Evolutionary conservation across 2,888 invertebrate genomes (phyloP).

Genomic region (Andrena chrysosceles): DNA sequence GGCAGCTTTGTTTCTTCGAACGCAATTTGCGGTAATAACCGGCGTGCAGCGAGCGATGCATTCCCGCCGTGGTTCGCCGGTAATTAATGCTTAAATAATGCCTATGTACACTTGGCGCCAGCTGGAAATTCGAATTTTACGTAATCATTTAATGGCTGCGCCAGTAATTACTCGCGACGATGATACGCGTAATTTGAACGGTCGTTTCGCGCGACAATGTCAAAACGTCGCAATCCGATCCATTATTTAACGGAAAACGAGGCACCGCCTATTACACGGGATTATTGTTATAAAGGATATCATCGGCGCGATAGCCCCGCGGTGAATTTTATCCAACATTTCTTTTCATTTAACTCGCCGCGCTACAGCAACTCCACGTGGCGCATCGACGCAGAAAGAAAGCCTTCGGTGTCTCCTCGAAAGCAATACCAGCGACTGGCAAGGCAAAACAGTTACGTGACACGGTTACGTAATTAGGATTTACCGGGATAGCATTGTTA

Average conservation of each 20-base stretch:
- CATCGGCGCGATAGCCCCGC: too few species aligned
- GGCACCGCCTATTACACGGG: too few species aligned
- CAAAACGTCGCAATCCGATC: background rate
- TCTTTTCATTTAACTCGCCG: background rate
- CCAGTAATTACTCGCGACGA: background rate
- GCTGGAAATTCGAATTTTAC: slow-evolving; percentile 49
- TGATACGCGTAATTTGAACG: background rate
- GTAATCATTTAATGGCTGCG: slow-evolving; percentile 41
- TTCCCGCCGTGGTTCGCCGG: slow-evolving; percentile 31
- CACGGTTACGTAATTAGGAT: slow-evolving; percentile 72
- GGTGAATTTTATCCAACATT: too few species aligned
- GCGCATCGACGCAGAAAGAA: slow-evolving; percentile 48
- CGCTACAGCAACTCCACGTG: slow-evolving; percentile 26
- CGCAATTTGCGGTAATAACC: slow-evolving; percentile 47
- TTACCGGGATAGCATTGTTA: slow-evolving; percentile 58
- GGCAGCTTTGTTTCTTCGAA: slow-evolving; percentile 41
- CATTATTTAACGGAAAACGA: too few species aligned
- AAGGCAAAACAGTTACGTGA: slow-evolving; percentile 68
- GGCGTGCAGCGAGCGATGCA: slow-evolving; percentile 15
- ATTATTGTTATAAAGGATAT: too few species aligned
- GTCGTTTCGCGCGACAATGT: background rate
- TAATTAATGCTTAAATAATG: slow-evolving; percentile 42
- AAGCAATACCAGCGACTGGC: slow-evolving; percentile 39
- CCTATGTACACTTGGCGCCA: slow-evolving; percentile 44
- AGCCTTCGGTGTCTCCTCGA: slow-evolving; percentile 55